Conservation (phyloP, 2,888 invertebrate species). For the Acrocyrtus sp. region DNA sequence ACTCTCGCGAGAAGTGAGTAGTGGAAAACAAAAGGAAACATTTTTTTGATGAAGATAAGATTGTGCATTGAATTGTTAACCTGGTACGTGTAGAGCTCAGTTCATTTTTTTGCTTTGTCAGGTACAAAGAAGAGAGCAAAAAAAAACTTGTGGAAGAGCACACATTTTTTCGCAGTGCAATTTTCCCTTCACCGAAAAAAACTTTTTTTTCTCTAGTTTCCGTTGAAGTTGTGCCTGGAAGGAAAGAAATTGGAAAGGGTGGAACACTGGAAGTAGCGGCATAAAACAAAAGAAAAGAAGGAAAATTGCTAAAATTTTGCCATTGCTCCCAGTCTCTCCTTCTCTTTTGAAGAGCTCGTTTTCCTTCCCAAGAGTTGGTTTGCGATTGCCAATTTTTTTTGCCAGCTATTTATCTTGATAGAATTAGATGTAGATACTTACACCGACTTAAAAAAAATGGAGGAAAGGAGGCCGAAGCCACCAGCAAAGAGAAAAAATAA, state of each 20-base stretch:
- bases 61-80: slow-evolving; percentile 39
- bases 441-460: not conserved
- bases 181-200: not conserved
- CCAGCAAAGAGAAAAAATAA: not conserved
- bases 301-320: slow-evolving; percentile 26
- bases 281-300: not conserved
- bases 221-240: too few species aligned
- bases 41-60: slow-evolving; percentile 42
- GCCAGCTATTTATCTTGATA: slow-evolving; percentile 47
- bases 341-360: slow-evolving; percentile 44
- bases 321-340: slow-evolving; percentile 11
- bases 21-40: too few species aligned
- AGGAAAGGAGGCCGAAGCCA: slow-evolving; percentile 11
- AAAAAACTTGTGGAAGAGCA: too few species aligned
- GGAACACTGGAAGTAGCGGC: not conserved
- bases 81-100: slow-evolving; percentile 29
- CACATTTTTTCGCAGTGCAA: not conserved
- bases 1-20: too few species aligned
- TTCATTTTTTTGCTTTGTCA: slow-evolving; percentile 25
- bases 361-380: slow-evolving; percentile 31
- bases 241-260: too few species aligned
- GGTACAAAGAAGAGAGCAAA: too few species aligned
- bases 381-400: slow-evolving; percentile 50
- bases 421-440: slow-evolving; percentile 34
- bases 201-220: not conserved